These are phyloP conservation scores for Ennomos erosarius DNA, from an alignment of 2,888 invertebrate species.

Conservation along the genomic window DNA sequence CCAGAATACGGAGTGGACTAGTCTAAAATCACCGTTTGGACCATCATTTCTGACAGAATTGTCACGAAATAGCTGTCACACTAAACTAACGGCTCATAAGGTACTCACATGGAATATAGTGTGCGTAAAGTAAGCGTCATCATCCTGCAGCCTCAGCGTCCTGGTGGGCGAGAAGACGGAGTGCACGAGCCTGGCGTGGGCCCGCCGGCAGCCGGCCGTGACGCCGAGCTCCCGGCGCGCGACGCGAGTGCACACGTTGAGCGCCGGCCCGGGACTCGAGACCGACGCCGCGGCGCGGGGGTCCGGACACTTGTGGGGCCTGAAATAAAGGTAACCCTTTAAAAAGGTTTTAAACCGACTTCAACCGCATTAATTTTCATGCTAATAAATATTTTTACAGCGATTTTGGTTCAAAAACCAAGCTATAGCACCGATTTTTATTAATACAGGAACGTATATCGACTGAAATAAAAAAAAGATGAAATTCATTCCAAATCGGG, in stretches of 20 bases:
- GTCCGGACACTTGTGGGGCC: constrained; percentile 98
- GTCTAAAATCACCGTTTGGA: too few species aligned
- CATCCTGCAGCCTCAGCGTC: constrained; percentile 80
- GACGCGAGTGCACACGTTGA: constrained; percentile 95
- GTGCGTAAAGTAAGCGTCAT: constrained; percentile 88
- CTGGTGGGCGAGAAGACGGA: constrained; percentile 77
- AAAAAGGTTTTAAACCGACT: too few species aligned
- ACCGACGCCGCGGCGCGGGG: constrained; percentile 53
- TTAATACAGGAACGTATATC: too few species aligned
- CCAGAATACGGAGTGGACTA: constrained; percentile 26
- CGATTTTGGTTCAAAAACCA: too few species aligned
- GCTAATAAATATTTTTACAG: too few species aligned
- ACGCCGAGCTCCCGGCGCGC: constrained; percentile 85
- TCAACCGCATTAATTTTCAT: too few species aligned
- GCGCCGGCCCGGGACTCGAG: constrained; percentile 84
- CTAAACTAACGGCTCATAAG: too few species aligned
- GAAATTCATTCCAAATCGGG: too few species aligned
- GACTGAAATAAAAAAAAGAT: too few species aligned
- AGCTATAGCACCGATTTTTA: too few species aligned
- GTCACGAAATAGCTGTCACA: too few species aligned
- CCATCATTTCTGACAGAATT: too few species aligned
- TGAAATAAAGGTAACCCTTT: constrained; percentile 52
- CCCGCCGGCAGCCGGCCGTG: constrained; percentile 60
- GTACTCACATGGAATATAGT: constrained; percentile 88
- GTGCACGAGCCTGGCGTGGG: constrained; percentile 66